phyloP scores from a whole-genome alignment of 64 coral and sea anemone genomes.

The Dendrophyllia cribrosa region DNA sequence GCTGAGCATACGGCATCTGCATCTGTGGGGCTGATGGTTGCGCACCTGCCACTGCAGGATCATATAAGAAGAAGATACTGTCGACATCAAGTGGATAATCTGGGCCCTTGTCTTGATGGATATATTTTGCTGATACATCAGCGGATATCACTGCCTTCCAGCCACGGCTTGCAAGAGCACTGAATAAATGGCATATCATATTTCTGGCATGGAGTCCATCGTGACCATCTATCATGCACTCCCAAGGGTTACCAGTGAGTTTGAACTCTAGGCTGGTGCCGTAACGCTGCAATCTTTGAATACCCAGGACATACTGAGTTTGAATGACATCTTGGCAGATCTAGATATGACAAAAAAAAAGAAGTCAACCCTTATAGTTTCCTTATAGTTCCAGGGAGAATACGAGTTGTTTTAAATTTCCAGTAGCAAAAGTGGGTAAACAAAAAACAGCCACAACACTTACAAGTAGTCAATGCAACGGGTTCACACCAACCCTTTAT shows the following conservation, averaged over 20 bases:
- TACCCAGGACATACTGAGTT: slow-evolving; percentile 45
- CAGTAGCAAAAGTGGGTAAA: too few species aligned
- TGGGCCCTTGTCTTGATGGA: slow-evolving; percentile 68
- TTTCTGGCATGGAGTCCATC: slow-evolving; percentile 83
- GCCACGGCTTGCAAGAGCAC: slow-evolving; percentile 49
- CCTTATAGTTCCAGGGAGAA: too few species aligned
- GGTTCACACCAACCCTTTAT: too few species aligned
- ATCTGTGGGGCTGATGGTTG: not conserved
- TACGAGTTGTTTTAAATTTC: too few species aligned
- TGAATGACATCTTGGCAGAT: slow-evolving; percentile 69
- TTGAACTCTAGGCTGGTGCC: slow-evolving; percentile 78
- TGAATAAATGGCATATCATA: slow-evolving; percentile 74
- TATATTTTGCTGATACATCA: slow-evolving; percentile 92
- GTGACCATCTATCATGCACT: slow-evolving; percentile 11
- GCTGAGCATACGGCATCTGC: not conserved
- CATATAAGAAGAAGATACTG: slow-evolving; percentile 86
- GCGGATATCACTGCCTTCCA: slow-evolving; percentile 69
- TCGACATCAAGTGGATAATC: slow-evolving; percentile 94
- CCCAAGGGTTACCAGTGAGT: slow-evolving; percentile 81
- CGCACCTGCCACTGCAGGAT: slow-evolving; percentile 6
- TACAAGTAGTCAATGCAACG: too few species aligned
- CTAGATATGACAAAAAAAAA: slow-evolving; percentile 8
- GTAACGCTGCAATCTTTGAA: slow-evolving; percentile 56
- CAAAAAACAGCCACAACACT: too few species aligned
- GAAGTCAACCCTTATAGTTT: too few species aligned